Evolutionary conservation across 2,113 vertebrate species (phyloP).

Genomic region (Psephotus haematonotus): DNA sequence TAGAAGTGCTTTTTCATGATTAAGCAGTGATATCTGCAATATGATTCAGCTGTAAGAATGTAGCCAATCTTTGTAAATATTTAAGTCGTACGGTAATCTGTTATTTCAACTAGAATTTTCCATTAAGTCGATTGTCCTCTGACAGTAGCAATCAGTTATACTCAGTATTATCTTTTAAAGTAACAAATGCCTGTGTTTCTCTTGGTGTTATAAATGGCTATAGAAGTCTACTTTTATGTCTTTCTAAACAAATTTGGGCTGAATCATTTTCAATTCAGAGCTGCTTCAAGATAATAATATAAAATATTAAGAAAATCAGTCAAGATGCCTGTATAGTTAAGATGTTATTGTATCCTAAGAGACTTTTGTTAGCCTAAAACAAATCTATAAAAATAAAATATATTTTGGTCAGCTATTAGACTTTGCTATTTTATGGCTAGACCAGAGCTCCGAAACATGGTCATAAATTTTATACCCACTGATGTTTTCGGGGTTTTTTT

Average conservation of each 20-base stretch:
- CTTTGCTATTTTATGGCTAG: neutral
- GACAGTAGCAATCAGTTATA: constrained; percentile 6
- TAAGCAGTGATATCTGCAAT: neutral
- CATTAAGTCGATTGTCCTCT: constrained; percentile 3
- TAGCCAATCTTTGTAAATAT: constrained; percentile 19
- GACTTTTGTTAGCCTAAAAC: neutral
- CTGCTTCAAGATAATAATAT: neutral
- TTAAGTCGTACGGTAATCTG: neutral
- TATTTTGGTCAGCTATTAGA: neutral
- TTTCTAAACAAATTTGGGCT: neutral
- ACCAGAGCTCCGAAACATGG: neutral
- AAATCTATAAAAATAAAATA: neutral
- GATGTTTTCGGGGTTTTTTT: neutral
- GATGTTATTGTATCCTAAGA: neutral
- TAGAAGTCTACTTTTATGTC: neutral
- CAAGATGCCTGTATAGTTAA: neutral
- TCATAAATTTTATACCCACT: neutral
- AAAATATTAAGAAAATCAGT: neutral
- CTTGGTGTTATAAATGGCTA: neutral
- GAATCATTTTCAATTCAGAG: neutral
- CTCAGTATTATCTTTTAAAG: neutral
- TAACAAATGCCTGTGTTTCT: neutral
- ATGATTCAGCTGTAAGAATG: neutral
- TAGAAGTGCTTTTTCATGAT: neutral
- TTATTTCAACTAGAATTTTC: constrained; percentile 20